A percentile compares a stretch with the other conserved stretches of the same genome.
phyloP scores from a whole-genome alignment of 1,140 invertebrate species.

The Delia radicum region DNA sequence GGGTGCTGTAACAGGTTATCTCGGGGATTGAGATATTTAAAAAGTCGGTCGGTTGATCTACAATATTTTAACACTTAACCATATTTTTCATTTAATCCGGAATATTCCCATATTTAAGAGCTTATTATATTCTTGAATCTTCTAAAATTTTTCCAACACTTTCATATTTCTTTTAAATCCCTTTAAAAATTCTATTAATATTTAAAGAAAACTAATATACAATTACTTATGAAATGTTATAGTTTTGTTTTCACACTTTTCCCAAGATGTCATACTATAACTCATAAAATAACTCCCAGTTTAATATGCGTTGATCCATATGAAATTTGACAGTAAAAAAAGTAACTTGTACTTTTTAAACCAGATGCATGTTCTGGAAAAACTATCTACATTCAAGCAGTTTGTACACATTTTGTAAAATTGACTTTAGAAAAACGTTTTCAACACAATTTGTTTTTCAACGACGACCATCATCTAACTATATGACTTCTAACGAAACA shows the following conservation, averaged over 20 bases:
- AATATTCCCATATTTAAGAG: too few relatives aligned
- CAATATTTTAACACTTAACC: too few relatives aligned
- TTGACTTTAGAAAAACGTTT: background rate
- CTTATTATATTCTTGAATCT: too few relatives aligned
- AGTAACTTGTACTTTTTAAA: background rate
- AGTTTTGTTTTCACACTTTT: background rate
- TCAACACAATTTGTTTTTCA: background rate
- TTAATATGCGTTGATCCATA: background rate
- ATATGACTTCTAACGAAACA: too few relatives aligned
- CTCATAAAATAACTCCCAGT: background rate
- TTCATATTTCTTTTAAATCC: background rate
- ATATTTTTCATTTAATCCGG: too few relatives aligned
- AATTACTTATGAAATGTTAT: background rate
- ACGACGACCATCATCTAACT: background rate
- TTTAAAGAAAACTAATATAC: background rate
- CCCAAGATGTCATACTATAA: background rate
- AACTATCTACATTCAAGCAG: background rate
- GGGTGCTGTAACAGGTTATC: too few relatives aligned
- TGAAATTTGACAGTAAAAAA: background rate
- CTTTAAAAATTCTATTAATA: background rate
- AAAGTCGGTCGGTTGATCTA: too few relatives aligned
- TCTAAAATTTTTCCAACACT: too few relatives aligned
- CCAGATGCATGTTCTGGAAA: background rate
- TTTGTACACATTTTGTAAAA: background rate
- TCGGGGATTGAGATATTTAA: too few relatives aligned